Percentiles rank a stretch among this genome's conserved stretches.
These are phyloP conservation scores for Pterophyllum scalare DNA, from an alignment of 2,113 vertebrate genomes.

Conservation along the genomic window DNA sequence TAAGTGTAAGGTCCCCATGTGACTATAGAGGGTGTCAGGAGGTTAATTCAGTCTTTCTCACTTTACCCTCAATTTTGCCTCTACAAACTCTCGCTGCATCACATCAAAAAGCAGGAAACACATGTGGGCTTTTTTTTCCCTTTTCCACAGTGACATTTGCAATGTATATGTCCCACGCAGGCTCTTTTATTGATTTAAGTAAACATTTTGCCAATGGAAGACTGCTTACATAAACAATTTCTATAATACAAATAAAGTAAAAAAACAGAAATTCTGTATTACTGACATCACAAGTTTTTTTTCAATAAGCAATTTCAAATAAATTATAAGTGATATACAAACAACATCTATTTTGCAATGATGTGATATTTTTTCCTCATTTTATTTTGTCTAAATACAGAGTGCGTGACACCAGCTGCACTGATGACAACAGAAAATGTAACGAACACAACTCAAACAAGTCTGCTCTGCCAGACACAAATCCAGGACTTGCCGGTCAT, in stretches of 20 bases:
- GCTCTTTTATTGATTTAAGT: neutral
- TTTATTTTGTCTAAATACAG: conserved; percentile 36
- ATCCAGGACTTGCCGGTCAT: conserved; percentile 22
- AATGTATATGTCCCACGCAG: neutral
- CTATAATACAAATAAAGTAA: neutral
- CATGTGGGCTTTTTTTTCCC: neutral
- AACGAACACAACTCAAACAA: neutral
- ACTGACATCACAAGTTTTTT: neutral
- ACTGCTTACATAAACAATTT: neutral
- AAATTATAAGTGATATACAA: neutral
- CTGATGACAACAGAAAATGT: neutral
- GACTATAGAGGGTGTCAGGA: neutral
- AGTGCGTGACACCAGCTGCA: conserved; percentile 11
- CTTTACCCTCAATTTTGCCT: neutral
- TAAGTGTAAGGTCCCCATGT: neutral
- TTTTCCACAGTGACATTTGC: conserved; percentile 1
- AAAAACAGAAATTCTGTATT: neutral
- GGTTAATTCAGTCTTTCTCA: neutral
- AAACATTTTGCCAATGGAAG: neutral
- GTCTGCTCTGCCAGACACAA: rapidly evolving
- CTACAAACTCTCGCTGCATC: too few relatives aligned
- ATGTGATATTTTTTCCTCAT: neutral
- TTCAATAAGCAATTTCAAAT: neutral
- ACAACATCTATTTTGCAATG: neutral
- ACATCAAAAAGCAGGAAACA: conserved; percentile 35